phyloP scores from a whole-genome alignment of 2,113 vertebrate genomes.

The Peromyscus polionotus region DNA sequence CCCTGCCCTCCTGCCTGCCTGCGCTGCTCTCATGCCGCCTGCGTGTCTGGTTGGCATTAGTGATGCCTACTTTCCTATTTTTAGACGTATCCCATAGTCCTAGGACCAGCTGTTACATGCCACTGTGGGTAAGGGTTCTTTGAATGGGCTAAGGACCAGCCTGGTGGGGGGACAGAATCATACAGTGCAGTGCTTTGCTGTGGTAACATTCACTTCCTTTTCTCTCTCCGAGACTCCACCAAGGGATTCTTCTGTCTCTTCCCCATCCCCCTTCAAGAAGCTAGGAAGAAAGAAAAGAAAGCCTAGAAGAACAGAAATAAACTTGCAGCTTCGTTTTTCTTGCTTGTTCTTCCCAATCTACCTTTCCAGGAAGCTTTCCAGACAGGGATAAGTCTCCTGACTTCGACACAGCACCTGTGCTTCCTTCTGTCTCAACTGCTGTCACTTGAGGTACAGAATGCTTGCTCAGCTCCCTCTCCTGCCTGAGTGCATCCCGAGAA shows the following conservation, averaged over 20 bases:
- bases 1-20: not conserved
- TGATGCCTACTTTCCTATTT: constrained; percentile 54
- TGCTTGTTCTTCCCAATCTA: not conserved
- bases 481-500: not conserved
- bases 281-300: not conserved
- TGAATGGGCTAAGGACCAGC: not conserved
- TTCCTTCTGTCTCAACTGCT: not conserved
- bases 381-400: not conserved
- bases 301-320: not conserved
- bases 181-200: constrained; percentile 27
- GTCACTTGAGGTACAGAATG: not conserved
- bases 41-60: constrained; percentile 49
- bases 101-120: not conserved
- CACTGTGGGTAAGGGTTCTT: not conserved
- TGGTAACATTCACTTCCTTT: constrained; percentile 54
- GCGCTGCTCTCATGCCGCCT: constrained; percentile 27
- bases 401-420: not conserved
- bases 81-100: constrained; percentile 35
- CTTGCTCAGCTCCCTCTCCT: not conserved
- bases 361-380: constrained; percentile 37
- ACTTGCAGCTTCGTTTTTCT: not conserved
- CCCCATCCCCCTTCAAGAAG: not conserved
- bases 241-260: constrained; percentile 17
- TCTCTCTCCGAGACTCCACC: constrained; percentile 58
- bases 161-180: not conserved